Evolutionary conservation across 2,888 invertebrate species (phyloP).

Genomic region (Zaprionus obscuricornis): DNA sequence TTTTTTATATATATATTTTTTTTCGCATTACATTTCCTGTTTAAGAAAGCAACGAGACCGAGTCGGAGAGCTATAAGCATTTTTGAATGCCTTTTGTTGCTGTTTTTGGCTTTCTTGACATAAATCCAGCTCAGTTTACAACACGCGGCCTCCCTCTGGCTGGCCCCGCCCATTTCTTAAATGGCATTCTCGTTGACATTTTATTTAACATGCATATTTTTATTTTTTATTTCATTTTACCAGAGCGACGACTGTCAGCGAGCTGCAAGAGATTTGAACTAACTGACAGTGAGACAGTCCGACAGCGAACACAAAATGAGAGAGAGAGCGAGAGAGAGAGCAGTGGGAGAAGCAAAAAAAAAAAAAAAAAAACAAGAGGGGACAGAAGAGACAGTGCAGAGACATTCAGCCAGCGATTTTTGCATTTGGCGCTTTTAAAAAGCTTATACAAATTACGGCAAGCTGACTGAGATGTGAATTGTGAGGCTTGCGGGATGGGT

Average conservation of each 20-base stretch:
- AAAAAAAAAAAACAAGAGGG: constrained; percentile 3
- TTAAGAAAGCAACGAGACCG: constrained; percentile 29
- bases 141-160: constrained; percentile 21
- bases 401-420: constrained; percentile 65
- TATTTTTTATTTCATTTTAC: constrained; percentile 54
- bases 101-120: constrained; percentile 66
- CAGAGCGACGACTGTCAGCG: constrained; percentile 64
- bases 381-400: not conserved
- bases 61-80: constrained; percentile 45
- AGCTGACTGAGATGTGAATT: constrained; percentile 6
- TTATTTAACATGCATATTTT: constrained; percentile 66
- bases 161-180: constrained; percentile 29
- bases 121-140: constrained; percentile 74
- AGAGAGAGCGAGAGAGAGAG: not conserved
- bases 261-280: constrained; percentile 65
- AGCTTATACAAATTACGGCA: constrained; percentile 68
- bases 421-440: constrained; percentile 69
- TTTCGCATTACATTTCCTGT: constrained; percentile 37
- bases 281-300: constrained; percentile 45
- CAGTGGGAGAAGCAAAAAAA: constrained; percentile 3
- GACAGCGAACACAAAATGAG: constrained; percentile 1
- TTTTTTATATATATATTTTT: too few relatives aligned
- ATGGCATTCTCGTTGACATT: constrained; percentile 73
- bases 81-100: constrained; percentile 57
- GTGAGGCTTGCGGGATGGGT: too few relatives aligned